Evolutionary conservation across 2,888 invertebrate species (phyloP).

Genomic region (Scaptomyza flava): DNA sequence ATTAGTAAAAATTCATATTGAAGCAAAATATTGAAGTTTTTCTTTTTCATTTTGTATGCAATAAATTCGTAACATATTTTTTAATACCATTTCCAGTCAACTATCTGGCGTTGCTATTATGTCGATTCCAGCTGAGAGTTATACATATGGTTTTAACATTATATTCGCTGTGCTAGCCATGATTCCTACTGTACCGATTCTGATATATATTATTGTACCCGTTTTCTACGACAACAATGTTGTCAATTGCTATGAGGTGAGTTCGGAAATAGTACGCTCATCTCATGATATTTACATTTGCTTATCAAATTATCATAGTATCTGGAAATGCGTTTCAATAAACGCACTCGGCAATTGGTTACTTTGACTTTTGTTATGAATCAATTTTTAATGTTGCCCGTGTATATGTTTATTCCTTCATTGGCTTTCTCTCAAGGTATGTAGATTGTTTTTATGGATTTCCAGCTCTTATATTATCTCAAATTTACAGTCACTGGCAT

Average conservation of each 20-base stretch:
- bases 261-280: constrained; percentile 1
- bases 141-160: constrained; percentile 85
- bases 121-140: constrained; percentile 86
- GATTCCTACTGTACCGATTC: constrained; percentile 80
- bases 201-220: constrained; percentile 84
- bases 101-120: constrained; percentile 86
- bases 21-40: no score
- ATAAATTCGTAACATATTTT: not conserved
- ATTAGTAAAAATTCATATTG: no score
- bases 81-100: constrained; percentile 82
- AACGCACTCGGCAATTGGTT: constrained; percentile 78
- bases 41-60: no score
- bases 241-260: constrained; percentile 85
- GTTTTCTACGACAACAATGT: constrained; percentile 85
- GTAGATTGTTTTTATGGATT: not conserved
- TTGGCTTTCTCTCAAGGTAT: constrained; percentile 83
- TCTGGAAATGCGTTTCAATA: constrained; percentile 82
- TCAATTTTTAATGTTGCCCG: constrained; percentile 80
- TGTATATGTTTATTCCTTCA: constrained; percentile 82
- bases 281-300: not conserved
- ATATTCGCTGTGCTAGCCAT: constrained; percentile 83
- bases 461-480: not conserved
- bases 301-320: constrained; percentile 65
- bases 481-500: constrained; percentile 86
- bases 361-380: constrained; percentile 81